Conservation (phyloP, 2,113 vertebrate species). For the Cyprinus carpio region DNA sequence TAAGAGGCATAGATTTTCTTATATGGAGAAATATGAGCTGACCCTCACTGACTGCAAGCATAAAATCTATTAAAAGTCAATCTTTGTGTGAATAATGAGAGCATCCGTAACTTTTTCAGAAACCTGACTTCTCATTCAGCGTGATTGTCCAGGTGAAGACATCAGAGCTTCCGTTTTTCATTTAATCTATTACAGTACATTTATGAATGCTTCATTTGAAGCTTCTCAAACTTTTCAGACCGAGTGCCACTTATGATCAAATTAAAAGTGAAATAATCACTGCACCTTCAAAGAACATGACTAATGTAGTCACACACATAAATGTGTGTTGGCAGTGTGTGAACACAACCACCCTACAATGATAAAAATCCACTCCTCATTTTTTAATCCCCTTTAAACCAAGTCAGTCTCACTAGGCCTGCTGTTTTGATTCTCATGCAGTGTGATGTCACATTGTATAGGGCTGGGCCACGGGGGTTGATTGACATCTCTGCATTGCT, state of each 20-base stretch:
- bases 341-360: too few species aligned
- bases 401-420: too few species aligned
- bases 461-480: too few species aligned
- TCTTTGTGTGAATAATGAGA: background rate
- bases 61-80: conserved; percentile 26
- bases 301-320: too few species aligned
- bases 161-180: background rate
- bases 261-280: background rate
- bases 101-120: background rate
- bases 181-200: background rate
- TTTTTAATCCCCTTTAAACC: too few species aligned
- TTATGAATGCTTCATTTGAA: background rate
- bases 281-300: background rate
- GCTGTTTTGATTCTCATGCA: too few species aligned
- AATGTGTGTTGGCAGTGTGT: too few species aligned
- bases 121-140: background rate
- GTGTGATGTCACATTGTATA: too few species aligned
- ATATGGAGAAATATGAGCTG: conserved; percentile 23
- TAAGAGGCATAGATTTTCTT: background rate
- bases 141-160: conserved; percentile 5
- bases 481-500: too few species aligned
- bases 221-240: background rate
- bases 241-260: conserved; percentile 1
- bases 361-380: too few species aligned
- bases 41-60: background rate